phyloP scores from a whole-genome alignment of 1,140 invertebrate species.

The Eumaeus atala region DNA sequence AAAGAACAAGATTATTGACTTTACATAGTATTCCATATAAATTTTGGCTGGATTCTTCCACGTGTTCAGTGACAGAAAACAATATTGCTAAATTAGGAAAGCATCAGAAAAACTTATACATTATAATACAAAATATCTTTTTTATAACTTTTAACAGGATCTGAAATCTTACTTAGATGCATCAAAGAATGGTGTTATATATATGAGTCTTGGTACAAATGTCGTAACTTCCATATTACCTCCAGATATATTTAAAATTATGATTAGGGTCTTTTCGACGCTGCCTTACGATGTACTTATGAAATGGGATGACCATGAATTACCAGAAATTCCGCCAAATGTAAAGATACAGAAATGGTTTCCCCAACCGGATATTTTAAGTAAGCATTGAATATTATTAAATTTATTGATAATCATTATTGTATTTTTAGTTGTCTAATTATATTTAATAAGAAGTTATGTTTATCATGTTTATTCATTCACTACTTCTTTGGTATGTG shows the following conservation, averaged over 20 bases:
- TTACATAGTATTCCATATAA: too few species aligned
- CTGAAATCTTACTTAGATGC: constrained; percentile 33
- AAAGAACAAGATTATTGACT: too few species aligned
- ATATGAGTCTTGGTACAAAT: constrained; percentile 74
- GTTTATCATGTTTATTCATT: not conserved
- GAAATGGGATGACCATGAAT: constrained; percentile 64
- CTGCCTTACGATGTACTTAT: constrained; percentile 67
- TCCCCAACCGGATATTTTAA: constrained; percentile 46
- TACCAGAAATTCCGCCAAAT: constrained; percentile 32
- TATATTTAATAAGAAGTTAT: too few species aligned
- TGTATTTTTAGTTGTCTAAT: not conserved
- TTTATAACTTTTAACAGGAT: constrained; percentile 27
- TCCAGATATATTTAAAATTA: constrained; percentile 37
- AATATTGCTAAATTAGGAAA: not conserved
- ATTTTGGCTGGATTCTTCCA: too few species aligned
- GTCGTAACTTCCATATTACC: constrained; percentile 56
- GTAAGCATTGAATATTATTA: constrained; percentile 6
- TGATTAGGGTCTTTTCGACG: constrained; percentile 59
- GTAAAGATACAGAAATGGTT: constrained; percentile 65
- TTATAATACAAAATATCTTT: not conserved
- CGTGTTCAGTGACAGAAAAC: too few species aligned
- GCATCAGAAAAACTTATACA: not conserved
- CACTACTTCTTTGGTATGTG: not conserved
- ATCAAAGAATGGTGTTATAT: constrained; percentile 47
- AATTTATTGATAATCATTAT: too few species aligned